Evolutionary conservation across 2,888 invertebrate genomes (phyloP).

Genomic region (Eilema sororculum): DNA sequence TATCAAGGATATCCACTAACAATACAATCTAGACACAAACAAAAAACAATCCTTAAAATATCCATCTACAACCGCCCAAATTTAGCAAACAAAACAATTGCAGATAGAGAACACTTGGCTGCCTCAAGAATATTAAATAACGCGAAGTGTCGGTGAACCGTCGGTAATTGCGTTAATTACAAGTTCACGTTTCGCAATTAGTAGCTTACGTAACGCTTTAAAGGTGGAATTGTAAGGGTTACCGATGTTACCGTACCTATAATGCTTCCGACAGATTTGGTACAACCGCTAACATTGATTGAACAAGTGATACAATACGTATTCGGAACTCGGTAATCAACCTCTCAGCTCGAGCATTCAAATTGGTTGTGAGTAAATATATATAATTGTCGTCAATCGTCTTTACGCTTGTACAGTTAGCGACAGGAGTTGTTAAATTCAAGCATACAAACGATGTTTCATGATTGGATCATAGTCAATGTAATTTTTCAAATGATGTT

Average conservation of each 20-base stretch:
- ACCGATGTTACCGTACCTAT: background rate
- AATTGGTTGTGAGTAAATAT: background rate
- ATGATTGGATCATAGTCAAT: too few relatives aligned
- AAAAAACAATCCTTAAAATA: background rate
- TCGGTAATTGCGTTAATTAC: slow-evolving; percentile 48
- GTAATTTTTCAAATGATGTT: too few relatives aligned
- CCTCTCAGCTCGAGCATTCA: background rate
- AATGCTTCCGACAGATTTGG: slow-evolving; percentile 14
- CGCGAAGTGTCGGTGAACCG: slow-evolving; percentile 24
- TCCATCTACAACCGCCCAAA: background rate
- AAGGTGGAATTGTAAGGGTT: slow-evolving; percentile 34
- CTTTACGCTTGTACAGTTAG: background rate
- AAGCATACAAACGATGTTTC: too few relatives aligned
- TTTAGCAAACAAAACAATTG: slow-evolving; percentile 14
- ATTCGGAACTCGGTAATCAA: background rate
- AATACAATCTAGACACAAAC: background rate
- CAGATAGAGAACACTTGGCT: slow-evolving; percentile 5
- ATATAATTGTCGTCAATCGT: background rate
- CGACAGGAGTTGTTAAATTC: background rate
- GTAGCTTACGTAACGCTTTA: slow-evolving; percentile 37
- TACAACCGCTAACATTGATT: slow-evolving; percentile 17
- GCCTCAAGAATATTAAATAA: slow-evolving; percentile 20
- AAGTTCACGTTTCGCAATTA: slow-evolving; percentile 51
- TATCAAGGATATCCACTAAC: background rate
- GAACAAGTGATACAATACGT: slow-evolving; percentile 9